Base-by-base conservation (phyloP, 2,888 invertebrate genomes). In the Lutraria lutraria region DNA sequence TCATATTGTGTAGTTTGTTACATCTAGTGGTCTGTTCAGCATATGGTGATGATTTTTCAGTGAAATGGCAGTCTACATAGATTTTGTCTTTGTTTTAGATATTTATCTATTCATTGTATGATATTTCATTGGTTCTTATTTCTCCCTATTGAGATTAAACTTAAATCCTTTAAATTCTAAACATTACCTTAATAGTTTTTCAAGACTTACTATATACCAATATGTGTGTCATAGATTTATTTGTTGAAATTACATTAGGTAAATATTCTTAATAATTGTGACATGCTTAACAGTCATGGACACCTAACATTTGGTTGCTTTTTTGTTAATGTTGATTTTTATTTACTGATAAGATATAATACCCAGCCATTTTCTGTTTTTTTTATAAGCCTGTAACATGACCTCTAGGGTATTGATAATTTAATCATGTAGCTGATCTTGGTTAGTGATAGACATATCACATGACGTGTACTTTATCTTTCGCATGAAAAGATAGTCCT, bases 401-500 rank as follows among this genome's bases (percentile, higher is more conserved):
- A 31, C 76, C 76, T 76, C 76, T 31, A 15, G 29, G 76, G 29
- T 25, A 43, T 76, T 76, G 16, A 34, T 31, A 76, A 31, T 76
- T 76, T 76, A 76, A 76, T 76, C 76, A 76, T 76, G 76, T 76
- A 76, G 76, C 76, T 31, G 76, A 76, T 76, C 34, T 31, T 31
- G 6, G 31, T 31, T 76, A 15, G 19, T 4, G 76, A 76, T 76
- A 76, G 31, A 76, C 76, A 76, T 76, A 76, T 76, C 76, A 34
- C 76, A 34, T 76, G 76, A 76, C 76, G 63, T 68, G 63, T 68
- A 60, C 63, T 25, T 3, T 76, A 76, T 31, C 76, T 76, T n/a
- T 76, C 34, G 34, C 76, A 34, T 76, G 16, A 76, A 76, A 34
- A 76, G 76, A 76, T 31, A 10, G 29, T 76, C 29, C 31, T 31